Percentiles rank a stretch among this genome's conserved stretches.
These are phyloP conservation scores for Tipula helvola DNA, from an alignment of 2,888 invertebrate genomes.

Conservation along the genomic window DNA sequence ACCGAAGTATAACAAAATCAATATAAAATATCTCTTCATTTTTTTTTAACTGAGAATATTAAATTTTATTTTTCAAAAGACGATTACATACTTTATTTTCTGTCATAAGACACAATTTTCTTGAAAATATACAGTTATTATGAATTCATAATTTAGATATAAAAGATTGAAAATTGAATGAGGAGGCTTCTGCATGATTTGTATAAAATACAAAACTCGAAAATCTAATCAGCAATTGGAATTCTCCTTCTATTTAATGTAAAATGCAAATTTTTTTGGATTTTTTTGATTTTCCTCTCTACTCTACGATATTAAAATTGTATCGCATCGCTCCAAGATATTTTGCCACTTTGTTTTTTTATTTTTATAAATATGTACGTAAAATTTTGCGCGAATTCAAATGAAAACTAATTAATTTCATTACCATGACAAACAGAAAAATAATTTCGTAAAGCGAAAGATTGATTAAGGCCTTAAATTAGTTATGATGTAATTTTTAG, in stretches of 20 bases:
- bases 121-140: not conserved
- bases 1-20: not conserved
- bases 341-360: not conserved
- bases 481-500: not conserved
- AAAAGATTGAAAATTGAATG: not conserved
- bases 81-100: not conserved
- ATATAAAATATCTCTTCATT: not conserved
- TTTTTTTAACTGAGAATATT: not conserved
- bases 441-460: not conserved
- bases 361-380: not conserved
- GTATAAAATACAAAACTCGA: not conserved
- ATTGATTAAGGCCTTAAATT: not conserved
- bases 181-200: not conserved
- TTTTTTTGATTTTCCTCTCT: not conserved
- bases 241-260: not conserved
- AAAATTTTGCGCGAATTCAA: not conserved
- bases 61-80: not conserved
- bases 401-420: not conserved
- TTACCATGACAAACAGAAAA: not conserved
- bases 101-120: not conserved
- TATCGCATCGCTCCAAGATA: not conserved
- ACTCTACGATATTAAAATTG: not conserved
- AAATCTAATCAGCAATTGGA: not conserved
- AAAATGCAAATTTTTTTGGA: not conserved
- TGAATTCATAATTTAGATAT: not conserved